Base-by-base conservation (phyloP, 2,888 invertebrate species). In the Allygus modestus region DNA sequence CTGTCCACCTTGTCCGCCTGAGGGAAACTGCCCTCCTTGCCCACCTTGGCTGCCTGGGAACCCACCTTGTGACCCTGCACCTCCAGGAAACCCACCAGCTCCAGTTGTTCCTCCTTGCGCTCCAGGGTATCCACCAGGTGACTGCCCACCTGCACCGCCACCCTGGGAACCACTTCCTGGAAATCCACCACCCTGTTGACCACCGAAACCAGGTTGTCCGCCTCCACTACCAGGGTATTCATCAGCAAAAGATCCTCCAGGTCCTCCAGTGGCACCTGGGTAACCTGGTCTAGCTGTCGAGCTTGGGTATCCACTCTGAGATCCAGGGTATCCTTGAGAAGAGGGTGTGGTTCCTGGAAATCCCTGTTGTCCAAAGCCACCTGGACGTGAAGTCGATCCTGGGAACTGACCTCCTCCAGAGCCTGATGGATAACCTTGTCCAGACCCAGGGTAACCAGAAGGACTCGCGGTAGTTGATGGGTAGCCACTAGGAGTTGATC, bases 281-380 rank as follows among this genome's bases (percentile, higher is more conserved):
- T 86, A 87, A 15, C 87, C 87, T 69, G 87, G 84, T 20, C 83
- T 82, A 54, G 87, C 85, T 17, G 87, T 86, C 86, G 87, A 83
- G 90, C 89, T 51, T 58, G 84, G 43, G 82, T 85, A 83, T 69
- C 86, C 86, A 46, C 85, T 71, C 20, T 87, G 88, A 12, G 88
- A 88, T 79, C 88, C 88, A 0, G 89, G 88, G 81, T 87, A 88
- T 58, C 88, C 88, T 58, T 86, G 85, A 12, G 85, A 83, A 12
- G 85, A 83, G 11, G 86, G 83, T 5, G 86, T 82, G 54, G 84
- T 65, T n/a, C 86, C 86, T 15, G 88, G 87, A 84, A 84, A 87
- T 65, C 81, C 69, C 31, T 77, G 65, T 43, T 75, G 83, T 69
- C 75, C 73, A 81, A 51, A 51, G 51, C 81, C 37, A 41, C 84